phyloP scores from a whole-genome alignment of 2,888 invertebrate species.

The Ashinkailepas kermadecensis region DNA sequence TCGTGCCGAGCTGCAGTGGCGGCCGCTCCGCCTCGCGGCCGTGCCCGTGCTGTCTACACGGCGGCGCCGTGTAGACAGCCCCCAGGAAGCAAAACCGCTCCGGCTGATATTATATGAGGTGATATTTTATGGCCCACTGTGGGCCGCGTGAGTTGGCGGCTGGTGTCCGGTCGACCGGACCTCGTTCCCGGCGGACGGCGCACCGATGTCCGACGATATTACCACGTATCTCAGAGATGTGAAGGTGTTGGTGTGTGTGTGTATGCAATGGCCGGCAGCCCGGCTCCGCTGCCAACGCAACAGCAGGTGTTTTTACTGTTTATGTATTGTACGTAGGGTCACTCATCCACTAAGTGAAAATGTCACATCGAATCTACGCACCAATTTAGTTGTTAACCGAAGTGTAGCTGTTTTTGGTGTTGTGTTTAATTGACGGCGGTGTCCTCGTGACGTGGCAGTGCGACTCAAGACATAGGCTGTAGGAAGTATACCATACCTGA shows the following conservation, averaged over 20 bases:
- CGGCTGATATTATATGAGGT: slow-evolving; percentile 13
- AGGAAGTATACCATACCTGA: neutral
- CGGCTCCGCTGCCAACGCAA: neutral
- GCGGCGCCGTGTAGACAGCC: neutral
- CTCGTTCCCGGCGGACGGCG: neutral
- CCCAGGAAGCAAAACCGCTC: slow-evolving; percentile 13
- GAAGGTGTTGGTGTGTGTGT: neutral
- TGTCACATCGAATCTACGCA: neutral
- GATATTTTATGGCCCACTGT: neutral
- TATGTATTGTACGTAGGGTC: neutral
- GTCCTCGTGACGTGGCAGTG: neutral
- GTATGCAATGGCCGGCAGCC: neutral
- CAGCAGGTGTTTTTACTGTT: neutral
- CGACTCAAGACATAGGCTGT: slow-evolving; percentile 15
- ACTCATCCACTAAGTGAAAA: neutral
- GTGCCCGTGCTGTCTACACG: neutral
- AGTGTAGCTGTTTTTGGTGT: neutral
- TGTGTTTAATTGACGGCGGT: neutral
- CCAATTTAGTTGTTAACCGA: neutral
- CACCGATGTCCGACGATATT: neutral
- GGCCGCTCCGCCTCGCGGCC: neutral
- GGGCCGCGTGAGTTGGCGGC: neutral
- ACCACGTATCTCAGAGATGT: slow-evolving; percentile 21
- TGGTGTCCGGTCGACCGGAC: neutral
- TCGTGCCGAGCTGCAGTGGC: too few relatives aligned